Conservation (phyloP, 1,140 invertebrate genomes). For the Zaprionus davidi region DNA sequence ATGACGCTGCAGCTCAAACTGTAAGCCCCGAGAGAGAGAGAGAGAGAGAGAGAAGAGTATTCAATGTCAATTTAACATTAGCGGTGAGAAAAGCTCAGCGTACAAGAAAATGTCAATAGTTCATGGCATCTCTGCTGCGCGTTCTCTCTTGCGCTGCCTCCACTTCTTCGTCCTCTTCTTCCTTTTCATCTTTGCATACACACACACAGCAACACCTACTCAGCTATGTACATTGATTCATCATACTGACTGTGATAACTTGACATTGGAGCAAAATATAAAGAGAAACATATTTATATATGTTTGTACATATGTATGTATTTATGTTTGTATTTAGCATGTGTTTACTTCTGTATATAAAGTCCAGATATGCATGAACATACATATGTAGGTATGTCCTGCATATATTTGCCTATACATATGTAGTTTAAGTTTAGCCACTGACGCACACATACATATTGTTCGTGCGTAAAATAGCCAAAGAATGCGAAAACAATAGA, state of each 20-base stretch:
- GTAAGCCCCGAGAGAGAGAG: constrained; percentile 7
- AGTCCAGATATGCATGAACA: neutral
- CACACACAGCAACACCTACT: neutral
- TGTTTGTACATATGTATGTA: neutral
- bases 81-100: constrained; percentile 18
- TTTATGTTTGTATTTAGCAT: neutral
- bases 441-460: neutral
- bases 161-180: constrained; percentile 4
- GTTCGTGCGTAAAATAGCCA: neutral
- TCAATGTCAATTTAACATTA: constrained; percentile 40
- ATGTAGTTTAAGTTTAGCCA: constrained; percentile 5
- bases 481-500: neutral
- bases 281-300: neutral
- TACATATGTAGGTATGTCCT: constrained; percentile 7
- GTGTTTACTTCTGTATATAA: constrained; percentile 1
- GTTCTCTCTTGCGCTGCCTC: neutral
- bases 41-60: neutral
- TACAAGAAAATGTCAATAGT: constrained; percentile 45
- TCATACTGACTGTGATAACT: constrained; percentile 3
- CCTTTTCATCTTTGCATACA: constrained; percentile 3
- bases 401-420: constrained; percentile 1
- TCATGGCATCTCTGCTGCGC: constrained; percentile 36
- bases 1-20: constrained; percentile 33
- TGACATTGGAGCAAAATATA: constrained; percentile 11
- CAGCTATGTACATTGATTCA: neutral